Conservation (phyloP, 2,113 vertebrate genomes). For the Eulacestoma nigropectus region DNA sequence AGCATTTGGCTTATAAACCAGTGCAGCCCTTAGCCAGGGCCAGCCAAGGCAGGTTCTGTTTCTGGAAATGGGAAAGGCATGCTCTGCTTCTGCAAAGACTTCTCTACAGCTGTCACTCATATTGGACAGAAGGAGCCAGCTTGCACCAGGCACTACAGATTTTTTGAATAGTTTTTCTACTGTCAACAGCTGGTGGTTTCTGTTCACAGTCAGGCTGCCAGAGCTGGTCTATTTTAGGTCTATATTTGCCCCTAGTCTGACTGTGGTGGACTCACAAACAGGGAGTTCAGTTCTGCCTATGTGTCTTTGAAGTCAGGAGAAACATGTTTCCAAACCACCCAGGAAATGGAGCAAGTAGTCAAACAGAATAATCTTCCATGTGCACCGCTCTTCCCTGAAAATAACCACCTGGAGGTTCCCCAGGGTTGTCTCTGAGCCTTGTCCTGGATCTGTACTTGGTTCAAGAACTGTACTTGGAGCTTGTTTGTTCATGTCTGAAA, state of each 20-base stretch:
- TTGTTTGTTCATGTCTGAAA: not conserved
- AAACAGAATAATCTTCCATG: not conserved
- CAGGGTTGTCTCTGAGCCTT: not conserved
- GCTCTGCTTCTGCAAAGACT: slow-evolving; percentile 10
- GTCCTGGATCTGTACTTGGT: not conserved
- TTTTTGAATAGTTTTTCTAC: slow-evolving; percentile 34
- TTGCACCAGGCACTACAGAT: not conserved
- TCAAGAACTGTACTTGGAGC: not conserved
- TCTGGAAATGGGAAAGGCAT: slow-evolving; percentile 29
- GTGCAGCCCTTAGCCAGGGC: not conserved
- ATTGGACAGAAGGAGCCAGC: not conserved
- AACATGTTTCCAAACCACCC: not conserved
- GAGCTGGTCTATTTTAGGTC: slow-evolving; percentile 19
- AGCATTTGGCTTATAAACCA: not conserved
- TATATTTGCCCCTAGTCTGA: slow-evolving; percentile 9
- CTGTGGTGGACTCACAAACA: not conserved
- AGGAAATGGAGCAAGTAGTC: not conserved
- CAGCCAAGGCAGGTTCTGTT: slow-evolving; percentile 4
- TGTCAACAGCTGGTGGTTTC: slow-evolving; percentile 30
- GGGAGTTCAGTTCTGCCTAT: not conserved
- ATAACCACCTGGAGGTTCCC: not conserved
- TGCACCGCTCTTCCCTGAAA: not conserved
- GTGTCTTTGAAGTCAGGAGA: not conserved
- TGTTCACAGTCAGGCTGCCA: slow-evolving; percentile 3
- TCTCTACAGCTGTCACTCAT: slow-evolving; percentile 52